Conservation (phyloP, 2,113 vertebrate genomes). For the Mastomys natalensis region DNA sequence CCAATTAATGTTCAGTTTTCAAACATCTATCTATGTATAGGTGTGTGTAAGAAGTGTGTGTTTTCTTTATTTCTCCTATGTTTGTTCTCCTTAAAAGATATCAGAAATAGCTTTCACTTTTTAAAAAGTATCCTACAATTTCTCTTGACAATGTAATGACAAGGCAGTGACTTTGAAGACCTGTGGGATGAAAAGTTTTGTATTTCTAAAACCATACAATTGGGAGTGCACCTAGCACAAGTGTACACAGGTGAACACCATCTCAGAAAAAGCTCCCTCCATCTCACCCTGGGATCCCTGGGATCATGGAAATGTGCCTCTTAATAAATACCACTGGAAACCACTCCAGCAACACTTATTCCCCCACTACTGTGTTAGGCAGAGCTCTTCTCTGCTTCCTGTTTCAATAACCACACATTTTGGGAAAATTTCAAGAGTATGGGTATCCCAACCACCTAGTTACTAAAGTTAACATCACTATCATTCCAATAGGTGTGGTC, state of each 20-base stretch:
- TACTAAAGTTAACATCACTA: background rate
- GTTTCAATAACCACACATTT: background rate
- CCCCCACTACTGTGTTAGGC: background rate
- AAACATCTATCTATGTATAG: conserved; percentile 44
- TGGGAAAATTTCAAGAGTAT: conserved; percentile 5
- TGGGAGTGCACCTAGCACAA: background rate
- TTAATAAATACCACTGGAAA: conserved; percentile 14
- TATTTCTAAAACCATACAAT: background rate
- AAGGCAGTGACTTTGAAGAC: conserved; percentile 3
- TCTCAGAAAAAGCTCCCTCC: background rate
- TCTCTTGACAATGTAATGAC: background rate
- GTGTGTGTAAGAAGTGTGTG: background rate
- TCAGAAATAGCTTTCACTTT: background rate
- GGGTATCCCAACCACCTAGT: background rate
- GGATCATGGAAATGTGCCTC: background rate
- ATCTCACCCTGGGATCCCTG: background rate
- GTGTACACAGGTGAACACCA: background rate
- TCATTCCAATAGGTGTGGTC: background rate
- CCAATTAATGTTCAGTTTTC: conserved; percentile 60
- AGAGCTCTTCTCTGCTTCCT: background rate
- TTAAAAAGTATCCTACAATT: background rate
- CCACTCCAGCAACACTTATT: background rate
- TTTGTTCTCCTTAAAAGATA: background rate
- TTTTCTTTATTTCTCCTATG: background rate
- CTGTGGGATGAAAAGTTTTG: background rate